Evolutionary conservation across 2,113 vertebrate species (phyloP).

Genomic region (Eptesicus fuscus): DNA sequence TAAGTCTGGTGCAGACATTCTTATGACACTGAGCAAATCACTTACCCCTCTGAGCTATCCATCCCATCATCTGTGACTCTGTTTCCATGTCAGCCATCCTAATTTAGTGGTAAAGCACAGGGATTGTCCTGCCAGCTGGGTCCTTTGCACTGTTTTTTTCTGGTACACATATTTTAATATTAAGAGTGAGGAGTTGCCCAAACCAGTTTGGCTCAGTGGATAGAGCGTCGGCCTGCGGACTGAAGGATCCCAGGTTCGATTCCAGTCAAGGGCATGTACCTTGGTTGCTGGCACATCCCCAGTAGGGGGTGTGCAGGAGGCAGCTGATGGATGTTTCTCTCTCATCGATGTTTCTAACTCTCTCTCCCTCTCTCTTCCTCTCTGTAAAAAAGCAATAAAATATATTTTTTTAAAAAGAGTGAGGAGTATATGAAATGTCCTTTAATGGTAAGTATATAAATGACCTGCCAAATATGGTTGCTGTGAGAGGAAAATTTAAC

Average conservation of each 20-base stretch:
- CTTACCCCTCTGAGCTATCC: not conserved
- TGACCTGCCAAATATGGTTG: not conserved
- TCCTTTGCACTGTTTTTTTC: not conserved
- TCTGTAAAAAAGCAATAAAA: too few species aligned
- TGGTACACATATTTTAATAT: not conserved
- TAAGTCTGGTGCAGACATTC: not conserved
- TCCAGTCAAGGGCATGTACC: too few species aligned
- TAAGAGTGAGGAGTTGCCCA: not conserved
- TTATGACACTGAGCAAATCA: slow-evolving; percentile 27
- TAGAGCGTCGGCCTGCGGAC: too few species aligned
- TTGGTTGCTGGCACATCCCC: too few species aligned
- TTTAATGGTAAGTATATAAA: not conserved
- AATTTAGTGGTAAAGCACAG: not conserved
- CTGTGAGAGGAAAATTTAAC: not conserved
- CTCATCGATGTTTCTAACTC: too few species aligned
- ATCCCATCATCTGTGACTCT: slow-evolving; percentile 16
- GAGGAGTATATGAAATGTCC: not conserved
- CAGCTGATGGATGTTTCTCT: too few species aligned
- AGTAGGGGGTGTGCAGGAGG: too few species aligned
- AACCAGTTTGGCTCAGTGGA: too few species aligned
- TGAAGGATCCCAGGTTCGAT: too few species aligned
- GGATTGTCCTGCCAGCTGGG: not conserved
- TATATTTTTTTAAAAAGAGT: too few species aligned
- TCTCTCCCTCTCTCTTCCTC: too few species aligned
- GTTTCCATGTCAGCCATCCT: slow-evolving; percentile 3